Conservation (phyloP, 2,113 vertebrate genomes). For the Sphaerodactylus townsendi region DNA sequence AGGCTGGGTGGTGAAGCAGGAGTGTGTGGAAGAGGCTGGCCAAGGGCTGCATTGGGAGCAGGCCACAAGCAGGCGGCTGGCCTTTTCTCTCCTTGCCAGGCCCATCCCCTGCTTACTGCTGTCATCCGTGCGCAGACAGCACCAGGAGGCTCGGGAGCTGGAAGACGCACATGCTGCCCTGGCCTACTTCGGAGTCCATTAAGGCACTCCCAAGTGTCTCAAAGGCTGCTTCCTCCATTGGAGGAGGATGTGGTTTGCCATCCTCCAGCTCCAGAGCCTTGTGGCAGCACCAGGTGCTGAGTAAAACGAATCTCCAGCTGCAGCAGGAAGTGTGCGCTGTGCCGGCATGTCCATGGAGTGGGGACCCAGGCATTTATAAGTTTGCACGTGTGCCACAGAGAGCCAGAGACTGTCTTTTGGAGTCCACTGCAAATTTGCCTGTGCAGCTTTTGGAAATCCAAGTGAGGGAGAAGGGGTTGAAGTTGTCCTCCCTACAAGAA, state of each 20-base stretch:
- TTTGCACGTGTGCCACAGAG: background rate
- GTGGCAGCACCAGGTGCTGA: background rate
- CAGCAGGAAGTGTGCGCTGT: slow-evolving; percentile 7
- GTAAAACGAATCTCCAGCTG: background rate
- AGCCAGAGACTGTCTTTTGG: slow-evolving; percentile 16
- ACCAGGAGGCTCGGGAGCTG: slow-evolving; percentile 46
- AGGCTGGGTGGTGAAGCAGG: no score
- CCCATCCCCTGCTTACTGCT: background rate
- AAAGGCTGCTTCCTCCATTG: background rate
- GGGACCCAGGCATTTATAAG: background rate
- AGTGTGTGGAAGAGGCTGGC: no score
- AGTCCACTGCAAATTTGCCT: rapidly evolving
- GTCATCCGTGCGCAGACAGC: no score
- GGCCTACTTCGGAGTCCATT: slow-evolving; percentile 67
- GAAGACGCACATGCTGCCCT: slow-evolving; percentile 63
- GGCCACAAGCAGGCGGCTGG: no score
- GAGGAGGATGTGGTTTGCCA: background rate
- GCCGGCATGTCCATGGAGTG: background rate
- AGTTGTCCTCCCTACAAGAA: background rate
- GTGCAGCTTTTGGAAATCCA: background rate
- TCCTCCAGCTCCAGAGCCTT: background rate
- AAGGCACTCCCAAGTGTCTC: slow-evolving; percentile 10
- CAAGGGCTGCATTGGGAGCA: no score
- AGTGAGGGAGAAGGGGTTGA: no score
- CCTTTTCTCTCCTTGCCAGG: background rate